Conservation (phyloP, 1,140 invertebrate species). For the Antheraea pernyi region DNA sequence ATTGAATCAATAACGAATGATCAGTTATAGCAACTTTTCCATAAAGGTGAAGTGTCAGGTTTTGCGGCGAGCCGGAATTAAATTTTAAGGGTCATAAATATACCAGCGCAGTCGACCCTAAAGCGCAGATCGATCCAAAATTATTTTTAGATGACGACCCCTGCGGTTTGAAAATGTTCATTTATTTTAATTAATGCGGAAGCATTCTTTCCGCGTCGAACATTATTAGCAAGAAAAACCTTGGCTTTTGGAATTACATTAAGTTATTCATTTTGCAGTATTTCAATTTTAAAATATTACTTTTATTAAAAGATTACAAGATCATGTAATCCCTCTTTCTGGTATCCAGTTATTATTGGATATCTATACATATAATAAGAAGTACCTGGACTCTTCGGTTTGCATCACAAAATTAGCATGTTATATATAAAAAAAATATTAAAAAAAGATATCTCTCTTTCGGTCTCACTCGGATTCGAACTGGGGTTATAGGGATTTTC, state of each 20-base stretch:
- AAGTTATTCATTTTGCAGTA: not conserved
- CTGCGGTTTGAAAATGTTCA: conserved; percentile 9
- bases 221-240: not conserved
- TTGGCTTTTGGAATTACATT: not conserved
- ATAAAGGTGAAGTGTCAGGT: conserved; percentile 14
- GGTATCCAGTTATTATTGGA: too few relatives aligned
- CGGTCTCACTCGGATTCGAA: too few relatives aligned
- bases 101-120: conserved; percentile 10
- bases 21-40: conserved; percentile 13
- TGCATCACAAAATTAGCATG: too few relatives aligned
- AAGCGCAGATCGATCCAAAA: conserved; percentile 18
- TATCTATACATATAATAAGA: too few relatives aligned
- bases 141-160: conserved; percentile 23
- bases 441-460: too few relatives aligned
- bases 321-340: too few relatives aligned
- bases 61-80: conserved; percentile 13
- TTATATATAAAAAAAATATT: too few relatives aligned
- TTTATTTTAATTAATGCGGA: conserved; percentile 15
- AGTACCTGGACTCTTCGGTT: too few relatives aligned
- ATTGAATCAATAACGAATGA: conserved; percentile 21
- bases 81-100: conserved; percentile 31
- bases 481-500: too few relatives aligned
- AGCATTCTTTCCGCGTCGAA: not conserved
- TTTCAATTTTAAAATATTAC: too few relatives aligned
- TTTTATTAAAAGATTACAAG: too few relatives aligned